Evolutionary conservation across 2,797 vertebrate genomes (phyloP), one percentile per base, ranked within the genome.

Genomic region (Ispidina lecontei): DNA sequence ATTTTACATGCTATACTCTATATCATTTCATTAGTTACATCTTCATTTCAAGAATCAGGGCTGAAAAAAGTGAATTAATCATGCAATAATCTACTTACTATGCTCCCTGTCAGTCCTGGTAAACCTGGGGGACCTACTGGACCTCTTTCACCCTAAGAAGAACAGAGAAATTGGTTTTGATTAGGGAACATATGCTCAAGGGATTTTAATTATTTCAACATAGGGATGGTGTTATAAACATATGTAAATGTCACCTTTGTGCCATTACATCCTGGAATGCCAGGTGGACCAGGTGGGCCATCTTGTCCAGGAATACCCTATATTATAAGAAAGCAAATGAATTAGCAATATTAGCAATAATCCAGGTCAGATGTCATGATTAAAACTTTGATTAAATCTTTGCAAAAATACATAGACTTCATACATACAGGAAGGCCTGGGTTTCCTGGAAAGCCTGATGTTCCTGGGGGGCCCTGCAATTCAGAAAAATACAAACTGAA

Each of bases 251-350:
- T 96, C 97, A 99, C 99, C 98, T 99, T 99, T 55, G 99, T 99
- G 87, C 99, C 99, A 33, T 99, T 99, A 97, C 99, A 99, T 86
- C 99, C 99, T 89, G 99, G 99, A 95, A 99, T 99, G 56, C 99
- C 99, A 60, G 95, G 87, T 25, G 97, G 67, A 78, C 99, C 99
- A 16, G 98, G 98, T 6, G 99, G 98, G 3, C 99, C 99, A 54
- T 99, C 99, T 74, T 99, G 98, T 96, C 99, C 99, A 88, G 99
- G 99, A 96, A 99, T 98, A 28, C 99, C 99, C 99, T 99, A 75
- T 31, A 84, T 59, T 46, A 85, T 49, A 93, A 87, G 14, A 56
- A 80, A 89, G 72, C 8, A 37, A 87, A 72, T 56, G 79, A 59
- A 39, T 67, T 26, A 91, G 17, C 33, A 58, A 51, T 67, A 58